A percentile compares a stretch with the other conserved stretches of the same genome.
These are phyloP conservation scores for Murina feae DNA, from an alignment of 2,113 vertebrate genomes.

Conservation along the genomic window DNA sequence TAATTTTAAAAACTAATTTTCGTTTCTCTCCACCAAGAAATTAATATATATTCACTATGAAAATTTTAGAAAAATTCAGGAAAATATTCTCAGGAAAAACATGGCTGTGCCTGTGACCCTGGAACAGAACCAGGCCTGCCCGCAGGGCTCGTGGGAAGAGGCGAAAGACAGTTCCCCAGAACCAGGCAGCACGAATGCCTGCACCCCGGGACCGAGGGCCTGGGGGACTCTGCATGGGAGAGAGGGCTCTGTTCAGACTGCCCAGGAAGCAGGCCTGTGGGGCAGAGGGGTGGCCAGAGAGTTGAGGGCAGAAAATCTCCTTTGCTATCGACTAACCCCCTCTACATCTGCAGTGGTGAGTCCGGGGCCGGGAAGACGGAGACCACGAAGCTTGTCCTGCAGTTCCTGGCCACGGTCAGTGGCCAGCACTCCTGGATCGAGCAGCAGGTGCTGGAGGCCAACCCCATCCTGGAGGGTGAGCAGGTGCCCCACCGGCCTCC, in stretches of 20 bases:
- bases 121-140: no score
- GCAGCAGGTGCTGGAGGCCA: conserved; percentile 96
- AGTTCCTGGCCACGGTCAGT: conserved; percentile 93
- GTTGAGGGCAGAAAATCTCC: background rate
- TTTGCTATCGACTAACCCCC: background rate
- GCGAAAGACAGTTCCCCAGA: no score
- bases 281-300: background rate
- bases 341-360: conserved; percentile 87
- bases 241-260: background rate
- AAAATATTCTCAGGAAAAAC: background rate
- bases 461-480: conserved; percentile 95
- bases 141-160: no score
- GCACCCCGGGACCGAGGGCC: background rate
- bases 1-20: background rate
- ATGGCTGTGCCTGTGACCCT: no score
- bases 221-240: background rate
- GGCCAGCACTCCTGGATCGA: conserved; percentile 97
- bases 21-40: background rate
- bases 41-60: background rate
- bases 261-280: background rate
- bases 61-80: background rate
- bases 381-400: conserved; percentile 95
- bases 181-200: no score
- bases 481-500: background rate
- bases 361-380: conserved; percentile 98